Conservation (phyloP, 2,113 vertebrate species). For the Salvelinus alpinus region DNA sequence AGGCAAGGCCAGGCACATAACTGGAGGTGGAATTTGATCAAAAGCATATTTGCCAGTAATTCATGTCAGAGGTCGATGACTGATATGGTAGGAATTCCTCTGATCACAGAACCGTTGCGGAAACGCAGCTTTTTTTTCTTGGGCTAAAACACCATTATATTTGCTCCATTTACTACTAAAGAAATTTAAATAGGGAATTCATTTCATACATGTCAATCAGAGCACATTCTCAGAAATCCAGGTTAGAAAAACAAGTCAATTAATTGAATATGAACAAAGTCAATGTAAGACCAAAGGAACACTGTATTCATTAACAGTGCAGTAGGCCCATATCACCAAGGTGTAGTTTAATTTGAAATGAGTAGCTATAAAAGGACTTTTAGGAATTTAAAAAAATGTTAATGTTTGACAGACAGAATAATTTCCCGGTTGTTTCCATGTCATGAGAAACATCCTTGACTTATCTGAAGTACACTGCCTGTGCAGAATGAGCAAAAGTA, state of each 20-base stretch:
- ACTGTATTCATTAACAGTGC: no score
- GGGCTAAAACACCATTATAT: conserved; percentile 43
- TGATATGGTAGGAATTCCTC: conserved; percentile 73
- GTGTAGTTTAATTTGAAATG: no score
- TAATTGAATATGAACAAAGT: not conserved
- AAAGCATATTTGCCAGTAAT: conserved; percentile 69
- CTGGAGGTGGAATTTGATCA: conserved; percentile 75
- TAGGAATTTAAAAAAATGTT: no score
- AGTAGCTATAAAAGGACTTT: no score
- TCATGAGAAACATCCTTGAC: not conserved
- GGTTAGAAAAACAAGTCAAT: not conserved
- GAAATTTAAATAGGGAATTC: conserved; percentile 9
- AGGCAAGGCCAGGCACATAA: conserved; percentile 76
- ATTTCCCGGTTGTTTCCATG: not conserved
- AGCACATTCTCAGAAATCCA: not conserved
- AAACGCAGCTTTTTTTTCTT: conserved; percentile 30
- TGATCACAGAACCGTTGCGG: conserved; percentile 66
- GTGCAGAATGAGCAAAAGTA: no score
- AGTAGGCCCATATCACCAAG: no score
- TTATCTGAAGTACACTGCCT: no score
- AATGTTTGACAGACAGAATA: not conserved
- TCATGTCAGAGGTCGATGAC: conserved; percentile 67
- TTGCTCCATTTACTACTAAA: conserved; percentile 28
- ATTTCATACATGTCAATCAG: conserved; percentile 21
- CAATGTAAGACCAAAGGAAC: not conserved